These are phyloP conservation scores for Stenotaenia linearis DNA, from an alignment of 2,888 invertebrate species.

Conservation along the genomic window DNA sequence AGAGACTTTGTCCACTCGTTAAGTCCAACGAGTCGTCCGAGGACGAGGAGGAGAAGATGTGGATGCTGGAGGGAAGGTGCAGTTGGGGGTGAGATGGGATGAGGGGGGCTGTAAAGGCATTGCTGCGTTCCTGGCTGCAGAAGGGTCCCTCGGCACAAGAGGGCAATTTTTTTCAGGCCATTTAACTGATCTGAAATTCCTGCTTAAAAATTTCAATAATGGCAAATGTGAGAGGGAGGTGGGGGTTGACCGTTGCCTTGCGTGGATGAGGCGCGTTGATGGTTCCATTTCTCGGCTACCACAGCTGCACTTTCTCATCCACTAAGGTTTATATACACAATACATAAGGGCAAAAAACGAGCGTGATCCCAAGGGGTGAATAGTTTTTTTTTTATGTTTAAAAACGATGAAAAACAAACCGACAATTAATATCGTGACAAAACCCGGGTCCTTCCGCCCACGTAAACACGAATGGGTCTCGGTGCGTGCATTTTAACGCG, in stretches of 20 bases:
- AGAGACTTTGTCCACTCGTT: too few relatives aligned
- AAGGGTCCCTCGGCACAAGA: conserved; percentile 19
- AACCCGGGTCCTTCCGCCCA: neutral
- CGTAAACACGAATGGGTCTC: neutral
- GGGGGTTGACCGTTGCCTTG: conserved; percentile 8
- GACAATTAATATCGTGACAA: conserved; percentile 14
- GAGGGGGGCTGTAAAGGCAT: neutral
- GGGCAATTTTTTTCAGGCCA: conserved; percentile 28
- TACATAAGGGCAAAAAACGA: conserved; percentile 5
- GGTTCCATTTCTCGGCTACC: conserved; percentile 15
- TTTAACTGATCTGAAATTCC: conserved; percentile 29
- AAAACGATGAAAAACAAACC: conserved; percentile 19
- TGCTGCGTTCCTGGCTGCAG: conserved; percentile 7
- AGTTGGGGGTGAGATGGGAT: neutral
- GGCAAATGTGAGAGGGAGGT: conserved; percentile 14
- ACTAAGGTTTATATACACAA: conserved; percentile 2
- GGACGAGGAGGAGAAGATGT: neutral
- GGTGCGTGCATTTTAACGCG: neutral
- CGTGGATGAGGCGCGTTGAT: conserved; percentile 24
- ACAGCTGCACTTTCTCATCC: conserved; percentile 19
- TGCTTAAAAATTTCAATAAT: conserved; percentile 30
- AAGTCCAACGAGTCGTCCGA: neutral
- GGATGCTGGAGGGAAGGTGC: neutral
- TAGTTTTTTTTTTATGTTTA: conserved; percentile 12
- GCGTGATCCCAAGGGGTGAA: conserved; percentile 6